Conservation (phyloP, 2,113 vertebrate genomes). For the Serilophus lunatus region DNA sequence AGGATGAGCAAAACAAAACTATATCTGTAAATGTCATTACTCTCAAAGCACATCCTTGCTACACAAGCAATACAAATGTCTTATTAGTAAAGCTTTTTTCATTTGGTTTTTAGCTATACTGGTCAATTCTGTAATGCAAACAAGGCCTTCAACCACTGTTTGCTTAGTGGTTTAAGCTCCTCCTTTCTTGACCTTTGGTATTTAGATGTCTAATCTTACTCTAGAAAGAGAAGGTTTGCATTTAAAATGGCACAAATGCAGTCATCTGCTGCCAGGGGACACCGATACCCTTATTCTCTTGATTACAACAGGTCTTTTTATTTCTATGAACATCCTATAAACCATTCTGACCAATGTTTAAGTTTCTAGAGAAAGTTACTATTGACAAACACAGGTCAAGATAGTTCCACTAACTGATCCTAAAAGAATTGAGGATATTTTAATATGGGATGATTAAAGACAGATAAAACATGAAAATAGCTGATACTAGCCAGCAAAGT, state of each 20-base stretch:
- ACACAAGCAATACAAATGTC: neutral
- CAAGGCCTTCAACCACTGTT: neutral
- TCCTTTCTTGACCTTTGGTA: neutral
- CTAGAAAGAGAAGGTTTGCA: neutral
- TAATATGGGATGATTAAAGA: neutral
- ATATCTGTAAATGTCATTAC: neutral
- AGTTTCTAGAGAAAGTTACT: neutral
- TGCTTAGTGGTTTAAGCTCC: neutral
- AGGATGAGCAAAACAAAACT: neutral
- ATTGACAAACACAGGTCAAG: neutral
- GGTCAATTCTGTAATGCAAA: neutral
- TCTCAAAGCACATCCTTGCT: neutral
- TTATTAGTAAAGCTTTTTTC: neutral
- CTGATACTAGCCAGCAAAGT: neutral
- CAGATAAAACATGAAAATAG: neutral
- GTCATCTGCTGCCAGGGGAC: neutral
- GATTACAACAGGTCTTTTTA: neutral
- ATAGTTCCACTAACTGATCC: neutral
- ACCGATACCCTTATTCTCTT: neutral
- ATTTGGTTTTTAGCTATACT: neutral
- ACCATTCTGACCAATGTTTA: neutral
- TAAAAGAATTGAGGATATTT: neutral
- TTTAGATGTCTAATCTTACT: neutral
- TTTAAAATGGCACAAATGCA: neutral
- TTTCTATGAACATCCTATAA: neutral